Conservation (phyloP, 64 coral and sea anemone genomes). For the Dendronephthya gigantea region DNA sequence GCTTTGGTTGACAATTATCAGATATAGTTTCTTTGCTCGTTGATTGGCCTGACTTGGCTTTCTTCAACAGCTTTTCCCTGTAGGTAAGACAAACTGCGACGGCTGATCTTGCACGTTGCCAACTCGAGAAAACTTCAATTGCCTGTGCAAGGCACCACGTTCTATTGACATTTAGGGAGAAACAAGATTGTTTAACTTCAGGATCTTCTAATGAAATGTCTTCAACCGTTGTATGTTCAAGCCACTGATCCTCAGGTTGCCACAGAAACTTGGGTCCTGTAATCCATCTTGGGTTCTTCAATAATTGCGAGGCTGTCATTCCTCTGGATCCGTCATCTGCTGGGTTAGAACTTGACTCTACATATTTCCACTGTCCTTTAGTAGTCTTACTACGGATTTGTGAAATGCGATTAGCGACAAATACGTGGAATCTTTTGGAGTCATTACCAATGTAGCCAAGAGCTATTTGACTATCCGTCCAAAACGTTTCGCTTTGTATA, state of each 20-base stretch:
- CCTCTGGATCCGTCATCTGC: conserved; percentile 12
- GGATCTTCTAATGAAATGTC: neutral
- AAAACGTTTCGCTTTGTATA: neutral
- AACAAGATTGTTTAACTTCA: too few species aligned
- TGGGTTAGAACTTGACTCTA: conserved; percentile 13
- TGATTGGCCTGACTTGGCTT: too few species aligned
- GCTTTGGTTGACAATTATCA: too few species aligned
- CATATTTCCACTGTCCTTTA: conserved; percentile 22
- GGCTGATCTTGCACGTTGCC: too few species aligned
- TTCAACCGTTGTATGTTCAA: neutral
- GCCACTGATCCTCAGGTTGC: conserved; percentile 20
- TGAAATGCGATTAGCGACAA: neutral
- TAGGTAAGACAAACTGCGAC: too few species aligned
- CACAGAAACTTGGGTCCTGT: conserved; percentile 26
- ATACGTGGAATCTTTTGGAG: conserved; percentile 12
- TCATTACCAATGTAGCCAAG: conserved; percentile 15
- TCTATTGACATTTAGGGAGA: too few species aligned
- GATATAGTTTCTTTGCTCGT: too few species aligned
- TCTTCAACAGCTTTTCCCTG: too few species aligned
- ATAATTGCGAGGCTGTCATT: neutral
- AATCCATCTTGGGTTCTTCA: conserved; percentile 10
- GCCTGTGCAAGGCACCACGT: too few species aligned
- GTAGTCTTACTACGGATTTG: neutral
- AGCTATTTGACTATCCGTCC: conserved; percentile 1
- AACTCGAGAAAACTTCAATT: too few species aligned